These are phyloP conservation scores for Noctuana brunneofusca DNA, from an alignment of 2,888 invertebrate genomes.

Conservation along the genomic window DNA sequence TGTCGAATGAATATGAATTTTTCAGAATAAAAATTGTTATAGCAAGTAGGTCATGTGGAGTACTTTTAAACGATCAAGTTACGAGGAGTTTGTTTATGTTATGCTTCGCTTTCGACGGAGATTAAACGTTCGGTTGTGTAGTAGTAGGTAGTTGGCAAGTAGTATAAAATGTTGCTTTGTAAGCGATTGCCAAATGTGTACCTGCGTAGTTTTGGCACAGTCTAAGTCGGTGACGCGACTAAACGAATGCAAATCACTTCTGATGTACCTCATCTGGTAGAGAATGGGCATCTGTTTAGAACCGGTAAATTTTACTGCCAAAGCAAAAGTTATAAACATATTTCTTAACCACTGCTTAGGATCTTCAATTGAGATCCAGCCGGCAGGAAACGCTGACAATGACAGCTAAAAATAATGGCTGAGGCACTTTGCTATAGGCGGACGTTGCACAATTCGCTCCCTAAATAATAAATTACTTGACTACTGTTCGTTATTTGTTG, in stretches of 20 bases:
- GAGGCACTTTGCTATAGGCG: conserved; percentile 24
- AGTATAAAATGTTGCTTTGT: conserved; percentile 27
- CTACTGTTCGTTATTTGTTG: neutral
- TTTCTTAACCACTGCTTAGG: conserved; percentile 1
- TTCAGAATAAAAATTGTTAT: conserved; percentile 21
- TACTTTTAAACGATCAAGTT: conserved; percentile 24
- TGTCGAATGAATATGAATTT: conserved; percentile 2
- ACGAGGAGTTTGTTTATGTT: conserved; percentile 25
- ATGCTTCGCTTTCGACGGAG: conserved; percentile 20
- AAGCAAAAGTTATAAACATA: neutral
- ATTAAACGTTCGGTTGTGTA: conserved; percentile 15
- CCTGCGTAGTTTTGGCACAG: conserved; percentile 20
- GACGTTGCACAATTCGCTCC: conserved; percentile 35
- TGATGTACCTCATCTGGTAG: conserved; percentile 10
- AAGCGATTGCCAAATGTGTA: conserved; percentile 21
- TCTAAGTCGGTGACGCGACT: neutral
- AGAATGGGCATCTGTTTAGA: neutral
- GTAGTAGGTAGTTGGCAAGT: conserved; percentile 22
- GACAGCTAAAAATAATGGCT: conserved; percentile 2
- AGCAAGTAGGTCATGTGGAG: conserved; percentile 23
- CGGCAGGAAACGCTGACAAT: conserved; percentile 16
- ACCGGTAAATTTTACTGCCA: neutral
- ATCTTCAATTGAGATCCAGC: conserved; percentile 13
- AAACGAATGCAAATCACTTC: conserved; percentile 19
- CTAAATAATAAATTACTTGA: conserved; percentile 16